Evolutionary conservation across 1,140 invertebrate genomes (phyloP).

Genomic region (Ericerus pela): DNA sequence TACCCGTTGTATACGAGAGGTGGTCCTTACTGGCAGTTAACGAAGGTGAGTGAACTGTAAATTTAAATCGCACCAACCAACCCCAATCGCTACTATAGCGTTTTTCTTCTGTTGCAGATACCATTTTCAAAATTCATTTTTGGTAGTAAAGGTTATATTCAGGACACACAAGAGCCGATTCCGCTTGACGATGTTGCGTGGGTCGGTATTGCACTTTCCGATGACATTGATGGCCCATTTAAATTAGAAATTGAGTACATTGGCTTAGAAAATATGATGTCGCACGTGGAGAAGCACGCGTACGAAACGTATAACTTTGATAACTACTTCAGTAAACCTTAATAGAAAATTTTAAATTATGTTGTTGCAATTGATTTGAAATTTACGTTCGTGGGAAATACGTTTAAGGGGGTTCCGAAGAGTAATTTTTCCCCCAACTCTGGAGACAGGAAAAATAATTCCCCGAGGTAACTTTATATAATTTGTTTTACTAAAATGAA

Average conservation of each 20-base stretch:
- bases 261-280: constrained; percentile 60
- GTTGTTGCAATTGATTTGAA: too few relatives aligned
- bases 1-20: constrained; percentile 79
- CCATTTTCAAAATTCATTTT: constrained; percentile 91
- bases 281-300: constrained; percentile 62
- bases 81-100: neutral
- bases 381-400: too few relatives aligned
- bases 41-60: constrained; percentile 42
- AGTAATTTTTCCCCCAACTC: too few relatives aligned
- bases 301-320: constrained; percentile 65
- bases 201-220: constrained; percentile 67
- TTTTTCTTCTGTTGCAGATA: constrained; percentile 44
- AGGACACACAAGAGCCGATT: constrained; percentile 59
- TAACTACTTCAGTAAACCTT: too few relatives aligned
- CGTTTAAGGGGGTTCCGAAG: too few relatives aligned
- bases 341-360: too few relatives aligned
- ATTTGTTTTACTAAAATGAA: too few relatives aligned
- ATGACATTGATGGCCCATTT: constrained; percentile 68
- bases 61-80: neutral
- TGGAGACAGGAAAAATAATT: too few relatives aligned
- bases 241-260: constrained; percentile 87
- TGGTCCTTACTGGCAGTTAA: constrained; percentile 90
- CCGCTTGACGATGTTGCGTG: constrained; percentile 41
- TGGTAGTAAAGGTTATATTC: constrained; percentile 64
- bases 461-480: too few relatives aligned